phyloP scores from a whole-genome alignment of 2,888 invertebrate genomes.

The Argyresthia albistria region DNA sequence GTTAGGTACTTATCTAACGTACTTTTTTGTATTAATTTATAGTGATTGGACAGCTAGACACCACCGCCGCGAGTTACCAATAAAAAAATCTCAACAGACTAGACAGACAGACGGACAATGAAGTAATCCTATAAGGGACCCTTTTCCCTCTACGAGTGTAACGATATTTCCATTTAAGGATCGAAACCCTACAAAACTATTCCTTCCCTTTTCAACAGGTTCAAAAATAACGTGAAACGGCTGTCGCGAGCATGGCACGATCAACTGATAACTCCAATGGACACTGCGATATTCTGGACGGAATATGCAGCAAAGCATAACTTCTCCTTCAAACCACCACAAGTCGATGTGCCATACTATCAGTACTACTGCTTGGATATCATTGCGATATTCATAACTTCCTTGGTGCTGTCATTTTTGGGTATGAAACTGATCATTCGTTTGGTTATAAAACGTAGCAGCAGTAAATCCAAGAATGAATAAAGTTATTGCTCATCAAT shows the following conservation, averaged over 20 bases:
- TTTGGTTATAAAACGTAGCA: neutral
- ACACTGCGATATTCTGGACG: conserved; percentile 76
- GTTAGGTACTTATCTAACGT: too few relatives aligned
- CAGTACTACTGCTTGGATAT: conserved; percentile 57
- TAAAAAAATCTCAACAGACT: too few relatives aligned
- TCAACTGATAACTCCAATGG: conserved; percentile 69
- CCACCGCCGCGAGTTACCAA: too few relatives aligned
- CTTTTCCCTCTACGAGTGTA: too few relatives aligned
- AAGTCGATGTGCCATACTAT: conserved; percentile 68
- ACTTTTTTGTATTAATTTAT: too few relatives aligned
- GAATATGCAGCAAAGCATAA: conserved; percentile 74
- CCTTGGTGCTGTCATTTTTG: neutral
- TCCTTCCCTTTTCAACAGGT: conserved; percentile 23
- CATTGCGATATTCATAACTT: neutral
- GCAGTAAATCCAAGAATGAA: neutral
- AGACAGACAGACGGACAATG: too few relatives aligned
- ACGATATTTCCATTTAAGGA: too few relatives aligned
- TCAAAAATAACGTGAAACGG: conserved; percentile 48
- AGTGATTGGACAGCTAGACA: too few relatives aligned
- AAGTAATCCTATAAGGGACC: too few relatives aligned
- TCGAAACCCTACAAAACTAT: too few relatives aligned
- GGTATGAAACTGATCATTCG: neutral
- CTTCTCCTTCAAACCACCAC: conserved; percentile 54
- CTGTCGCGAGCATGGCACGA: conserved; percentile 71
- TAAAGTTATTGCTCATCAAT: neutral